Base-by-base conservation (phyloP, 2,797 vertebrate species). In the Xerus rutilus region DNA sequence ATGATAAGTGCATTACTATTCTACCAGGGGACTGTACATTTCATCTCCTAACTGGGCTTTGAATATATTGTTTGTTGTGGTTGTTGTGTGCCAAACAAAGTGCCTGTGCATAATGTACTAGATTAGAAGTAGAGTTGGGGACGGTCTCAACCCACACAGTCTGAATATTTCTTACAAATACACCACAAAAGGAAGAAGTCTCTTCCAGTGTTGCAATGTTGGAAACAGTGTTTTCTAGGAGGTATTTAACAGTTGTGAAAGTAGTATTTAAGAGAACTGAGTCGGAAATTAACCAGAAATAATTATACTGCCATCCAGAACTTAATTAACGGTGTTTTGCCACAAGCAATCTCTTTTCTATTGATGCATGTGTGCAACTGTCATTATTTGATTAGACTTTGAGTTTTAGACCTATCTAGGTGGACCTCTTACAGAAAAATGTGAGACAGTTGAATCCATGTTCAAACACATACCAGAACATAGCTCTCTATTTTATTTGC, bases 321-420 rank as follows among this genome's bases (percentile, higher is more conserved):
- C 21, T 20, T 83, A 69, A 81, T 70, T 83, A 96, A 88, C 54
- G 5, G n/a, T 52, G 6, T 54, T 79, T 85, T 92, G 82, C 64
- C 86, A 96, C 25, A 90, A 90, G 83, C 85, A 74, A 97, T 94
- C 64, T 52, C 96, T 96, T 96, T 59, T 86, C 77, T 96, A 96
- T 84, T 96, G 93, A 83, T 35, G 0, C 84, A 97, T 95, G 95
- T 93, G 54, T 92, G 93, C 72, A 93, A 93, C 69, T 86, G 0
- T 72, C 78, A 88, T 81, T 65, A 89, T 95, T 90, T 97, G 45
- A 94, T 89, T 89, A 78, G 43, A 28, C 83, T 97, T 93, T 72
- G 35, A 87, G 49, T 91, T 92, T 45, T 85, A 70, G 45, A 86
- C 72, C 72, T 89, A 73, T 83, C 21, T 88, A 76, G 8, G 32